A percentile compares a stretch with the other conserved stretches of the same genome.
These are phyloP conservation scores for Pangasianodon gigas DNA, from an alignment of 2,113 vertebrate genomes.

Conservation along the genomic window DNA sequence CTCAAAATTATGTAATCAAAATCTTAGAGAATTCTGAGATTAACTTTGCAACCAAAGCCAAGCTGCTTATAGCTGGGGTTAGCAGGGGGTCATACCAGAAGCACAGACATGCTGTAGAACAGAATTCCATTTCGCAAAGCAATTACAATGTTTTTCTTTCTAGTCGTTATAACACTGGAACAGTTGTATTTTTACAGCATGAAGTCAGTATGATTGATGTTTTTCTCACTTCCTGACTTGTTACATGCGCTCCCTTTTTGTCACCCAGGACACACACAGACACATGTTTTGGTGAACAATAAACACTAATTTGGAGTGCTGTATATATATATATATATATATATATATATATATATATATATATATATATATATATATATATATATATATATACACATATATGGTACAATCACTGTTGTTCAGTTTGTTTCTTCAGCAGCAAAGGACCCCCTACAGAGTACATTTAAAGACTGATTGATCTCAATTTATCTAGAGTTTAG, in stretches of 20 bases:
- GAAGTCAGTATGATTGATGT: slow-evolving; percentile 15
- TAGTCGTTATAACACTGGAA: background rate
- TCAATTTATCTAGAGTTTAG: background rate
- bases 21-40: slow-evolving; percentile 8
- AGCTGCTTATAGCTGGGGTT: slow-evolving; percentile 15
- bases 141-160: slow-evolving; percentile 23
- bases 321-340: background rate
- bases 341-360: too few relatives aligned
- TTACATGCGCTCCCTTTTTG: background rate
- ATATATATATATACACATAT: too few relatives aligned
- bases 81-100: slow-evolving; percentile 7
- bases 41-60: slow-evolving; percentile 33
- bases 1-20: slow-evolving; percentile 41
- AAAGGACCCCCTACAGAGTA: background rate
- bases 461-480: background rate
- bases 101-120: background rate
- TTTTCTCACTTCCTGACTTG: background rate
- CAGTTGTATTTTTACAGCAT: background rate
- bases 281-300: background rate
- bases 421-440: background rate
- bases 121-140: slow-evolving; percentile 28
- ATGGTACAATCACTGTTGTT: background rate
- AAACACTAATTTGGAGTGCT: background rate
- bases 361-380: too few relatives aligned
- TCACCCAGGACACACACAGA: slow-evolving; percentile 1